Percentiles rank a stretch among this genome's conserved stretches.
Evolutionary conservation across 2,797 vertebrate genomes (phyloP).

Genomic region (Falco columbarius): DNA sequence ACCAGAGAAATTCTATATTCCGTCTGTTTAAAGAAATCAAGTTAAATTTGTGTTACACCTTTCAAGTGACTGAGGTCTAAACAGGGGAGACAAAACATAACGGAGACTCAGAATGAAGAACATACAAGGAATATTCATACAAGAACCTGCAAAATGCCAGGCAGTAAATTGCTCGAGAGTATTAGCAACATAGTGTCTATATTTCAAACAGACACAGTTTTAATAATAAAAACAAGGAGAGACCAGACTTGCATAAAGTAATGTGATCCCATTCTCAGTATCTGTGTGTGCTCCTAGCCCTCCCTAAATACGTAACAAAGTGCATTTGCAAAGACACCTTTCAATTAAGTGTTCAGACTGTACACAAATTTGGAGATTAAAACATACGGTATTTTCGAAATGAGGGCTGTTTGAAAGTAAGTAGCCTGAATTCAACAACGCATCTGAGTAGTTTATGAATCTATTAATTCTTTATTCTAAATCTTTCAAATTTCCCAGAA

Average conservation of each 20-base stretch:
- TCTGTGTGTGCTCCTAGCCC: neutral
- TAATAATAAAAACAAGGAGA: neutral
- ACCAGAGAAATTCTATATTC: neutral
- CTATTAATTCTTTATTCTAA: neutral
- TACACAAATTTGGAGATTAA: neutral
- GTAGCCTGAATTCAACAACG: neutral
- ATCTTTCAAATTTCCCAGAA: neutral
- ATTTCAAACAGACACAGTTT: neutral
- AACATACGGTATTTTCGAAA: neutral
- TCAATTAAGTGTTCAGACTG: neutral
- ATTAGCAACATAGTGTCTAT: neutral
- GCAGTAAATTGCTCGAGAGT: neutral
- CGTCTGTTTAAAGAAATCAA: neutral
- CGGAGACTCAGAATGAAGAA: neutral
- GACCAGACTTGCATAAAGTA: neutral
- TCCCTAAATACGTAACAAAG: neutral
- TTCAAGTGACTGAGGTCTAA: neutral
- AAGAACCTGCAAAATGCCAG: neutral
- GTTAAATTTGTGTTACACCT: neutral
- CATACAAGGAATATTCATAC: neutral
- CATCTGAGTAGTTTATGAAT: neutral
- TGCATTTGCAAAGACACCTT: neutral
- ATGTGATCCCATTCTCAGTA: neutral
- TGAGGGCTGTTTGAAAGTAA: neutral
- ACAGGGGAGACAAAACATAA: neutral